Conservation (phyloP, 1,140 invertebrate species). For the Pseudachorutes palmiensis region DNA sequence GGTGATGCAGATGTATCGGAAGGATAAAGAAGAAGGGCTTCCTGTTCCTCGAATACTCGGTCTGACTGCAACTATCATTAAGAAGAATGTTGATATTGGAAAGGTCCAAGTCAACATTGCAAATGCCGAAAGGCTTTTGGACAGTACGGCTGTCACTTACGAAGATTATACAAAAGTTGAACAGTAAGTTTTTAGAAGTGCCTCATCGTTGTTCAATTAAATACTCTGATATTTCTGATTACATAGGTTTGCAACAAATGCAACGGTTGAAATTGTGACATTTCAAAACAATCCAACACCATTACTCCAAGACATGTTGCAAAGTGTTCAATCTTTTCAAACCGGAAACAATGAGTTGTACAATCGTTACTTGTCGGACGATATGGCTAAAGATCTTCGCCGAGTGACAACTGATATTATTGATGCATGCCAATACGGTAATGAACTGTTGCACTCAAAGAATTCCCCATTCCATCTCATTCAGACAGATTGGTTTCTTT, state of each 20-base stretch:
- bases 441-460: background rate
- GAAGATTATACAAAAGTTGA: background rate
- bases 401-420: background rate
- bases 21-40: background rate
- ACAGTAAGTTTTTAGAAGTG: background rate
- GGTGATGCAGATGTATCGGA: background rate
- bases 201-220: background rate
- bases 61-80: background rate
- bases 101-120: background rate
- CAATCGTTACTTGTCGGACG: background rate
- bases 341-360: background rate
- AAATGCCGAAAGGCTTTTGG: background rate
- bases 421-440: background rate
- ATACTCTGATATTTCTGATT: background rate
- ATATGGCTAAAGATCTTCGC: background rate
- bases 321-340: background rate
- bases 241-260: background rate
- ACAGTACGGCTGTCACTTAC: background rate
- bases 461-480: no score
- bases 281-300: background rate
- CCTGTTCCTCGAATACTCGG: background rate
- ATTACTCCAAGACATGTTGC: background rate
- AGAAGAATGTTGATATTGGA: background rate
- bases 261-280: background rate
- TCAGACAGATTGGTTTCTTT: background rate